phyloP scores from a whole-genome alignment of 2,797 vertebrate genomes.

The Leptodactylus fallax region DNA sequence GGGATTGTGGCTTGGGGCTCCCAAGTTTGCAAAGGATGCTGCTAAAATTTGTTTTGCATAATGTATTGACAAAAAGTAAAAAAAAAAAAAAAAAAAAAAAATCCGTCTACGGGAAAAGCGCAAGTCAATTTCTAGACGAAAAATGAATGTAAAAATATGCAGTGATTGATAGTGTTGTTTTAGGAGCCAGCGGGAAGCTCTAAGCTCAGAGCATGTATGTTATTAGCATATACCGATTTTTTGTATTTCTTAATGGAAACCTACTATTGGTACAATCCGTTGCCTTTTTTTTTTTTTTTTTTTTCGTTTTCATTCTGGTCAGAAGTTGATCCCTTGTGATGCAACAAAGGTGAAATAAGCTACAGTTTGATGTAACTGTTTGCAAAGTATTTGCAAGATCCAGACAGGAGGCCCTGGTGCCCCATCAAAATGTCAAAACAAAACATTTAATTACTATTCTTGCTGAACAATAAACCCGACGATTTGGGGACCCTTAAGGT shows the following conservation, averaged over 20 bases:
- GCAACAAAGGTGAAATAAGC: constrained; percentile 44
- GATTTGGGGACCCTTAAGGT: constrained; percentile 58
- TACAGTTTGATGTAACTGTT: constrained; percentile 52
- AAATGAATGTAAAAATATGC: constrained; percentile 47
- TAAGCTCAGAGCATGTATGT: constrained; percentile 26
- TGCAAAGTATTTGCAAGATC: constrained; percentile 49
- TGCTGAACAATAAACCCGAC: constrained; percentile 58
- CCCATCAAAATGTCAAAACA: constrained; percentile 62
- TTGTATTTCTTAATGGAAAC: constrained; percentile 23
- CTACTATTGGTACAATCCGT: background rate
- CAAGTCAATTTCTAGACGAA: constrained; percentile 20
- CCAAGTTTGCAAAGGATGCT: background rate
- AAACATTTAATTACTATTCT: constrained; percentile 63
- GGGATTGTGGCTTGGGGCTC: background rate
- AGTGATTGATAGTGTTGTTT: constrained; percentile 41
- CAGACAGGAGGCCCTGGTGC: constrained; percentile 44
- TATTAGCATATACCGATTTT: constrained; percentile 14
- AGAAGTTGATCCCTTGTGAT: constrained; percentile 31
- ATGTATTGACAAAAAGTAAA: constrained; percentile 25
- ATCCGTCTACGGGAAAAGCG: background rate
- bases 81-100: background rate
- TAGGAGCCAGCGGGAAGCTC: constrained; percentile 34
- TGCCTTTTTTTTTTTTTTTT: too few relatives aligned
- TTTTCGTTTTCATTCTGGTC: background rate
- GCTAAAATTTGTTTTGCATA: constrained; percentile 18